Evolutionary conservation across 2,113 vertebrate genomes (phyloP), one percentile per base, ranked within the genome.

Genomic region (Phainopepla nitens): DNA sequence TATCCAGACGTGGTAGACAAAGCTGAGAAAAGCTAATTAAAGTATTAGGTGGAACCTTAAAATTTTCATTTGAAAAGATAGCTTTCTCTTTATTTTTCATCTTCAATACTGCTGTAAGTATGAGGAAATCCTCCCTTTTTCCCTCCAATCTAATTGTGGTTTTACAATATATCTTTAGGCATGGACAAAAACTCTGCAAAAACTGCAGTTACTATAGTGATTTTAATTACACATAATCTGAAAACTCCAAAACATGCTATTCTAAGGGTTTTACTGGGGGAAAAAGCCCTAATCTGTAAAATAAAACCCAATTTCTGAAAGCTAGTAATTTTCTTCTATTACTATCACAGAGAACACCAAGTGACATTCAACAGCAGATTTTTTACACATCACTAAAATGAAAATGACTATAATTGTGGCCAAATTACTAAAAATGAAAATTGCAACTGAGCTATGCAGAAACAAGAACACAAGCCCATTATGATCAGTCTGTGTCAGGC

Each of bases 11-110:
- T 33, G 31, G 51, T 29, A 95, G 85, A 29, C 64, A 92, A 90
- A 88, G 82, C 56, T 72, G 51, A 94, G 47, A 81, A 93, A 91
- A 95, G 51, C n/a, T 90, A 91, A 92, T 91, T 62, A 86, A 80
- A 90, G 64, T 41, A 89, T 83, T 72, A 84, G 24, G 65, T 56
- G 28, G 7, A 92, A 27, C 23, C 28, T 71, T 79, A 45, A 36
- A 39, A 60, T 60, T 71, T 61, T 73, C 75, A 71, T 78, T 57
- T 53, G 33, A 75, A 92, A 81, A 87, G 33, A 68, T 54, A 72
- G 23, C 25, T 83, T 41, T 93, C 35, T 82, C 75, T 66, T 61
- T 11, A 81, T 81, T 90, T 93, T 87, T 83, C 36, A 89, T 19
- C 28, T 69, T 72, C 44, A 82, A 2, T 64, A 36, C n/a, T 0